A percentile compares a stretch with the other conserved stretches of the same genome.
Evolutionary conservation across 2,113 vertebrate species (phyloP).

Genomic region (Lipotes vexillifer): DNA sequence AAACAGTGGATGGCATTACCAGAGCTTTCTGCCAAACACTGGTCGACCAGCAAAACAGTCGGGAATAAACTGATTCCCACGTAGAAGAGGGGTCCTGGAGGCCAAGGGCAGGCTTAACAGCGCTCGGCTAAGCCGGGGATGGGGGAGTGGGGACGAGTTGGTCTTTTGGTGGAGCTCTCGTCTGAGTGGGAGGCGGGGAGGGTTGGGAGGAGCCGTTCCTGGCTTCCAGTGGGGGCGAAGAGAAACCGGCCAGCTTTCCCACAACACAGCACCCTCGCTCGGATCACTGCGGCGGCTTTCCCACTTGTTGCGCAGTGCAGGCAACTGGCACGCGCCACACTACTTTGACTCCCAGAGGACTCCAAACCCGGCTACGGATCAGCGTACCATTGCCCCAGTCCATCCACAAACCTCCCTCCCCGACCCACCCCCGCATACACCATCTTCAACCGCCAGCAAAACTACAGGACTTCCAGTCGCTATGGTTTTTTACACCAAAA

Average conservation of each 20-base stretch:
- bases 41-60: background rate
- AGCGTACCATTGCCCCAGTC: background rate
- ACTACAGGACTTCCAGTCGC: background rate
- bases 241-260: background rate
- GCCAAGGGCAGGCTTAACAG: background rate
- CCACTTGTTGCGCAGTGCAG: conserved; percentile 71
- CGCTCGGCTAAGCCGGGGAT: background rate
- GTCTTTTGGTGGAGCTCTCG: background rate
- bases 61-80: background rate
- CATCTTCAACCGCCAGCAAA: background rate
- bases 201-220: background rate
- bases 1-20: background rate
- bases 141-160: rapidly evolving
- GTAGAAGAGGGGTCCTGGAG: background rate
- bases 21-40: background rate
- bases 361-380: background rate
- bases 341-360: background rate
- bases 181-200: background rate
- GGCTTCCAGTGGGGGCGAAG: background rate
- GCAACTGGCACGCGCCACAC: background rate
- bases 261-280: background rate
- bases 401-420: background rate
- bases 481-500: background rate
- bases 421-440: background rate
- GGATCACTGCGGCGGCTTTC: background rate